phyloP scores from a whole-genome alignment of 2,113 vertebrate species.

The Myotis yumanensis region DNA sequence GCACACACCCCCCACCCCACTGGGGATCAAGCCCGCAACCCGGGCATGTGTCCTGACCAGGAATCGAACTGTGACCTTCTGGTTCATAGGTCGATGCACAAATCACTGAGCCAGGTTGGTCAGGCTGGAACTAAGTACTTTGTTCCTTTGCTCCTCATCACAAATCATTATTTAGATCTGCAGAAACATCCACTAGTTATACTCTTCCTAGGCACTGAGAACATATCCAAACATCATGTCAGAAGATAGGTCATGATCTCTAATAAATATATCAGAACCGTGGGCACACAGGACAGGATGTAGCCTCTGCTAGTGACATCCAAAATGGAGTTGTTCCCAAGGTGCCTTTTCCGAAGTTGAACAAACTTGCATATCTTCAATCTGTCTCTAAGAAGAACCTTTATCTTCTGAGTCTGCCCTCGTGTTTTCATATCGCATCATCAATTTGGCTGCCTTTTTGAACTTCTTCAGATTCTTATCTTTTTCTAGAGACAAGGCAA shows the following conservation, averaged over 20 bases:
- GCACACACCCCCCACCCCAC: too few relatives aligned
- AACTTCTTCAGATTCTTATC: background rate
- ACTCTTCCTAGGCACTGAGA: background rate
- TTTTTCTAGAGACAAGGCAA: slow-evolving; percentile 13
- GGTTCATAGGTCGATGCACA: too few relatives aligned
- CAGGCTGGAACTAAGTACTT: background rate
- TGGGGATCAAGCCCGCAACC: too few relatives aligned
- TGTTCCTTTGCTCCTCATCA: background rate
- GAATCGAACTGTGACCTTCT: too few relatives aligned
- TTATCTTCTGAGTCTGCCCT: background rate
- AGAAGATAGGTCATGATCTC: background rate
- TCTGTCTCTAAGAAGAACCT: background rate
- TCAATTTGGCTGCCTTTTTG: background rate
- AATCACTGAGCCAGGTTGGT: background rate
- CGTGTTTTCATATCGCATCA: background rate
- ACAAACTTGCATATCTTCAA: background rate
- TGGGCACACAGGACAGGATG: background rate
- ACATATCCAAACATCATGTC: background rate
- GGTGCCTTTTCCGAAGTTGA: background rate
- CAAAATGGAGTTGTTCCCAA: background rate
- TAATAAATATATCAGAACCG: background rate
- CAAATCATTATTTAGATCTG: background rate
- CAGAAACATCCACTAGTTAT: background rate
- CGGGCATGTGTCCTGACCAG: too few relatives aligned
- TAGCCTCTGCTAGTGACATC: background rate